phyloP scores from a whole-genome alignment of 2,888 invertebrate species.

The Aromia moschata region DNA sequence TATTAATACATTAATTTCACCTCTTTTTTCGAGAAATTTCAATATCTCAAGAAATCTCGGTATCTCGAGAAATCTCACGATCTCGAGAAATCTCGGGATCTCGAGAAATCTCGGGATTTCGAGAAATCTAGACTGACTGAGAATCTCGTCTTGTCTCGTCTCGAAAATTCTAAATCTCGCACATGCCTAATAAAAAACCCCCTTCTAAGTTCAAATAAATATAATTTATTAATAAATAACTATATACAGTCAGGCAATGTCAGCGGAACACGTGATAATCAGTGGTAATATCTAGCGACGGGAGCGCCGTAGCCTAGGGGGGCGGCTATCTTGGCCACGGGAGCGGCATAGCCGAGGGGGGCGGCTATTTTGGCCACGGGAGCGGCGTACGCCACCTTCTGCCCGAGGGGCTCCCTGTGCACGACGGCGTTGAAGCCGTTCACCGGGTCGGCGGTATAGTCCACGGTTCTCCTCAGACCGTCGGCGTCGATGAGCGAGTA shows the following conservation, averaged over 20 bases:
- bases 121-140: too few relatives aligned
- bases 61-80: too few relatives aligned
- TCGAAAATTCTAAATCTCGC: too few relatives aligned
- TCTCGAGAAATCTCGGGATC: too few relatives aligned
- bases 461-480: slow-evolving; percentile 69
- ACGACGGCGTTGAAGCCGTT: slow-evolving; percentile 70
- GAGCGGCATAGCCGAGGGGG: not conserved
- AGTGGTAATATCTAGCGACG: not conserved
- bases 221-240: not conserved
- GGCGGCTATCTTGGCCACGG: not conserved
- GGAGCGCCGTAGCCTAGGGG: not conserved
- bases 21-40: too few relatives aligned
- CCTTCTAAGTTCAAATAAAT: too few relatives aligned
- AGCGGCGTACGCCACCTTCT: slow-evolving; percentile 43
- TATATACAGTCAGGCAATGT: not conserved
- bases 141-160: too few relatives aligned
- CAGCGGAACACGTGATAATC: not conserved
- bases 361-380: not conserved
- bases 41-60: too few relatives aligned
- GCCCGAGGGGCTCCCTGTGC: slow-evolving; percentile 63
- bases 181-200: too few relatives aligned
- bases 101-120: too few relatives aligned
- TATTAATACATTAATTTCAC: too few relatives aligned
- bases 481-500: slow-evolving; percentile 70
- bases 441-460: slow-evolving; percentile 51